A percentile compares a stretch with the other conserved stretches of the same genome.
These are phyloP conservation scores for Drosophila parthenogenetica DNA, from an alignment of 2,888 invertebrate species.

Conservation along the genomic window DNA sequence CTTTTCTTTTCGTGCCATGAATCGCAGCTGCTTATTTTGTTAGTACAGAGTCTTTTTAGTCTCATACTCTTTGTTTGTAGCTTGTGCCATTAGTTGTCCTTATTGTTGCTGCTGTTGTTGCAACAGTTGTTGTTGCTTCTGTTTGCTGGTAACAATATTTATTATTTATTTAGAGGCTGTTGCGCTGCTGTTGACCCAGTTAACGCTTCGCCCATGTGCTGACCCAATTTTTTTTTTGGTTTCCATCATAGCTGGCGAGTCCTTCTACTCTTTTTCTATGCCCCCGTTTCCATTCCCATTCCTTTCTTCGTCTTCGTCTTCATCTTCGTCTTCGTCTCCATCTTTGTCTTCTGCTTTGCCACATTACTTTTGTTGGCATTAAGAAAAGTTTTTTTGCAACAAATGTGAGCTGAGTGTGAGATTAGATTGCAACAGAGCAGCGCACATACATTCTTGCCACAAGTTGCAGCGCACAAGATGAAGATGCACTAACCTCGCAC, in stretches of 20 bases:
- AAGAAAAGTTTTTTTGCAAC: constrained; percentile 19
- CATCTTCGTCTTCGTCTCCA: background rate
- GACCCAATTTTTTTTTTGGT: constrained; percentile 47
- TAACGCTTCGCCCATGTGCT: constrained; percentile 57
- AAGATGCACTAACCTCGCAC: background rate
- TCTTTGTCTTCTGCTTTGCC: background rate
- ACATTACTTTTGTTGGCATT: constrained; percentile 14
- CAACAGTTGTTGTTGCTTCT: constrained; percentile 14
- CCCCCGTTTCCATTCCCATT: background rate
- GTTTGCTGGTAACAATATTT: constrained; percentile 64
- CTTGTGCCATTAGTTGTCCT: too few relatives aligned
- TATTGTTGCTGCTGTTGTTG: constrained; percentile 4
- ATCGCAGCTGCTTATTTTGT: too few relatives aligned
- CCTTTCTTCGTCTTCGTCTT: too few relatives aligned
- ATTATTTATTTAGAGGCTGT: constrained; percentile 70
- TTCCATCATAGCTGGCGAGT: constrained; percentile 7
- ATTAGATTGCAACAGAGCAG: constrained; percentile 30
- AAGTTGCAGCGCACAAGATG: background rate
- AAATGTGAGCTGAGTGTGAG: constrained; percentile 23
- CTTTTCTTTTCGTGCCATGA: too few relatives aligned
- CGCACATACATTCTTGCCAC: constrained; percentile 15
- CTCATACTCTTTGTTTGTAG: too few relatives aligned
- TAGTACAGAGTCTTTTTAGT: too few relatives aligned
- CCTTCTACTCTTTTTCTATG: background rate
- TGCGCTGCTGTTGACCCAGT: constrained; percentile 65